Base-by-base conservation (phyloP, 2,797 vertebrate genomes). In the Manis javanica region DNA sequence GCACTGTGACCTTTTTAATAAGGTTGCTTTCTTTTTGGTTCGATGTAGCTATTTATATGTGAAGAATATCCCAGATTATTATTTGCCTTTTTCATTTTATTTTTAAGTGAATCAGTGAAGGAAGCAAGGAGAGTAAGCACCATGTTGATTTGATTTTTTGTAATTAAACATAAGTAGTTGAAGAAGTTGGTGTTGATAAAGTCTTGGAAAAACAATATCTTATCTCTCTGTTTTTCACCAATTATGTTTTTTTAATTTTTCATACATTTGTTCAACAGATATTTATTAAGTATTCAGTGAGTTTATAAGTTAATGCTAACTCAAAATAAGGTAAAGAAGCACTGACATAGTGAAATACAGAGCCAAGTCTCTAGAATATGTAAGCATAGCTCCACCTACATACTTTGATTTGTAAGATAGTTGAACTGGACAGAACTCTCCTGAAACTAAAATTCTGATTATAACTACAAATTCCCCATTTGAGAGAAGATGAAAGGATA, bases 371-470 rank as follows among this genome's bases (percentile, higher is more conserved):
- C 79, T 83, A 66, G 2, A 63, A 39, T 13, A 23, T 18, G 9
- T 66, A 37, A 46, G 21, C 14, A 29, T 2, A 77, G 18, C 1
- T 10, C 13, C 23, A 21, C 13, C 21, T 24, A 59, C 24, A 63
- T 34, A 24, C 23, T 87, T 83, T n/a, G 15, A 14, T 29, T 46
- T 69, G 11, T 94, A 85, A 51, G 16, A 53, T 10, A 78, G 63
- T 10, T 51, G 10, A 87, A 64, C 63, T 57, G 24, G 18, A 83
- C 2, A 59, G 5, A 1, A 16, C 63, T 74, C 24, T 81, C 49
- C 79, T 84, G 24, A 90, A 91, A 72, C n/a, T 42, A 87, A 87
- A 79, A 87, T 75, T 91, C 15, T 90, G 51, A 61, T 64, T 89
- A 69, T 78, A 94, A 87, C 13, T 87, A 51, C 15, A 87, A 37